Evolutionary conservation across 2,888 invertebrate species (phyloP), one percentile per base, ranked within the genome.

Genomic region (Drosophila suboccidentalis): DNA sequence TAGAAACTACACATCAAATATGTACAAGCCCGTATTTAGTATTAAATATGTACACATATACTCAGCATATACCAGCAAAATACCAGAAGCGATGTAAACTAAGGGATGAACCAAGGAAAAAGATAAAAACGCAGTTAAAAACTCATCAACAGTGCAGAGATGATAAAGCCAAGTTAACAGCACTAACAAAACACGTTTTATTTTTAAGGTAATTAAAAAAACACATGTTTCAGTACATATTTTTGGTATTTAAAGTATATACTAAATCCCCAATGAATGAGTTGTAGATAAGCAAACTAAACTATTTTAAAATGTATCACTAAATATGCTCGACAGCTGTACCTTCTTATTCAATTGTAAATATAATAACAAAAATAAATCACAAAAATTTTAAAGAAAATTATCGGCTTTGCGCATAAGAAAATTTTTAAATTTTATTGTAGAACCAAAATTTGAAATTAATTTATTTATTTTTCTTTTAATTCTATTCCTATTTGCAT

Each of bases 1-100:
- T 29, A 44, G 54, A 41, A 61, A 49, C 61, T 44, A 62, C 60
- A 53, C n/a, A 46, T 53, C 34, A 54, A 67, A 50, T 64, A 44
- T 58, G 41, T 64, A 47, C 50, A 10, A 34, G 49, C 44, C 32
- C 36, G 32, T 47, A 44, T 44, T 55, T 29, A 55, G 55, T 39
- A 41, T 60, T 60, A 43, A 60, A 51, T 50, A 60, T 51, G 47
- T 55, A 43, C 32, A 11, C 4, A 34, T 26, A 11, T 55, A 44
- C 41, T 26, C 8, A 41, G 41, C 29, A 44, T 57, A 57, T 34
- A 22, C 34, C 13, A 26, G 15, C 13, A 39, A 50, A 50, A 50
- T 50, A 50, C 49, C 19, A 50, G 13, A 6, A 22, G 6, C 0
- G 2, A 17, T 10, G 1, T 13, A 1, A 22, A 13, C 10, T n/a